Evolutionary conservation across 2,797 vertebrate species (phyloP), one percentile per base, ranked within the genome.

Genomic region (Acanthopagrus latus): DNA sequence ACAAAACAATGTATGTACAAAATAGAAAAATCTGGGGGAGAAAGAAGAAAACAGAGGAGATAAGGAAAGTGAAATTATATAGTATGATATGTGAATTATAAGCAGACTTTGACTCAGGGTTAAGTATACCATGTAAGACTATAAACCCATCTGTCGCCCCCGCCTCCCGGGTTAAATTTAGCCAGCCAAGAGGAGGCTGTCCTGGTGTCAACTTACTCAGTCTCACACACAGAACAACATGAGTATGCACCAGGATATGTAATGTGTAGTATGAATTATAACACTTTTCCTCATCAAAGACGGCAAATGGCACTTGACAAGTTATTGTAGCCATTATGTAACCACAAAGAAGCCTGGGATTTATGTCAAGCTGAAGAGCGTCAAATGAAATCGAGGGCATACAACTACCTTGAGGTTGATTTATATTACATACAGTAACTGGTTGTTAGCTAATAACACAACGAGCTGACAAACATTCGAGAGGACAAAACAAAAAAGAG

Each of bases 1-100:
- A 99, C 97, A 99, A 98, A 99, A 97, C 95, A 97, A 96, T 81
- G 96, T 98, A 97, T 97, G 97, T 98, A 98, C 97, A 99, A 99
- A 98, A 97, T 97, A 98, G 96, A 99, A 99, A 96, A 99, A 97
- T 96, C 97, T 98, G 93, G 75, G 27, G 13, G 71, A 7, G 70
- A 27, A 21, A 13, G 18, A 33, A 4, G 38, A 38, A 38, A 38
- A 38, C 38, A 57, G 18, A 50, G 18, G 9, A 0, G 7, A 58
- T 0, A 57, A 1, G 48, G 29, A 48, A 48, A 51, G 17, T 72
- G 0, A 64, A 80, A 60, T 29, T 1, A 33, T 1, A 73, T 38
- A 74, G 27, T 60, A 64, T 25, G 81, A 76, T 76, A 67, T 38
- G 25, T 43, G 58, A 52, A 73, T 65, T 79, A 74, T 74, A 81